Evolutionary conservation across 1,140 invertebrate genomes (phyloP).

Genomic region (Prorops nasuta): DNA sequence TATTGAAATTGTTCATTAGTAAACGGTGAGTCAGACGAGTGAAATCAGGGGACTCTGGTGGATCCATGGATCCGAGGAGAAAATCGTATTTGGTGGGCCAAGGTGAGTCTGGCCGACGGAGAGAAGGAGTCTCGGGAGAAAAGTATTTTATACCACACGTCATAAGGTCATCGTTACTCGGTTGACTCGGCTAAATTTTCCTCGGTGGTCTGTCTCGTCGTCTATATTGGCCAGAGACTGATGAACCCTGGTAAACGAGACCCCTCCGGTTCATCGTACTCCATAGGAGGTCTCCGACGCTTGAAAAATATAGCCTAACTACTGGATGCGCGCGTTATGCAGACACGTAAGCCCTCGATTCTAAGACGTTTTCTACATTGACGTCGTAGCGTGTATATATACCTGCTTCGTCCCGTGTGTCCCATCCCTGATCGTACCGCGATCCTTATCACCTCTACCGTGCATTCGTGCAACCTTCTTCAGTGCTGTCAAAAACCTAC

Average conservation of each 20-base stretch:
- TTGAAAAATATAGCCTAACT: constrained; percentile 11
- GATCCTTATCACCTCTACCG: too few species aligned
- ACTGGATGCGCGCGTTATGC: not conserved
- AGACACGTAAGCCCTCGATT: not conserved
- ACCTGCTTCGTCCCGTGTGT: too few species aligned
- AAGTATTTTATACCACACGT: not conserved
- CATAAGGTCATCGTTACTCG: not conserved
- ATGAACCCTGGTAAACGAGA: constrained; percentile 22
- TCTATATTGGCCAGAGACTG: constrained; percentile 10
- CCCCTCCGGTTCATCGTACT: constrained; percentile 20
- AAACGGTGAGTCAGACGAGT: too few species aligned
- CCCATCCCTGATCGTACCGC: too few species aligned
- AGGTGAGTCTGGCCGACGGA: too few species aligned
- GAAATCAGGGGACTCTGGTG: too few species aligned
- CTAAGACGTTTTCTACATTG: not conserved
- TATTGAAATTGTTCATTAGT: too few species aligned
- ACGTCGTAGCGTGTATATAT: too few species aligned
- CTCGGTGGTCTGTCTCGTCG: constrained; percentile 11
- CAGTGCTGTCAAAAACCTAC: too few species aligned
- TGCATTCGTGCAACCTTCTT: too few species aligned
- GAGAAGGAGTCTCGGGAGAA: not conserved
- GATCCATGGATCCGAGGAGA: too few species aligned
- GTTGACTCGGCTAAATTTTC: constrained; percentile 12
- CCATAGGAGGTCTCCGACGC: constrained; percentile 13
- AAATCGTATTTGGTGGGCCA: too few species aligned